Conservation (phyloP, 2,797 vertebrate species). For the Notolabrus celidotus region DNA sequence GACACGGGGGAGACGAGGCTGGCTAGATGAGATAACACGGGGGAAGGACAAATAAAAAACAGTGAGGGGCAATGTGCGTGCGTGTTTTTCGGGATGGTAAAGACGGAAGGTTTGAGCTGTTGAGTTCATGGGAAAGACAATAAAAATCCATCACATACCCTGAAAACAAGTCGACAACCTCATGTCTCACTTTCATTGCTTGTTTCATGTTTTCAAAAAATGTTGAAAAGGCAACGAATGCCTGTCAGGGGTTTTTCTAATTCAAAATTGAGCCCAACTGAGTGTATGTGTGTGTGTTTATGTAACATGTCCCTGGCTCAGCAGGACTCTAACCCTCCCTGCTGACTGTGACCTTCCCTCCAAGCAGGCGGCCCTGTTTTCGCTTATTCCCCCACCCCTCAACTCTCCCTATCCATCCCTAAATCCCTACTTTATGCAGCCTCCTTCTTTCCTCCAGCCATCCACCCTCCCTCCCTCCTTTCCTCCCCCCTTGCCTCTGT, state of each 20-base stretch:
- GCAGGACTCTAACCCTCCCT: slow-evolving; percentile 55
- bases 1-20: slow-evolving; percentile 39
- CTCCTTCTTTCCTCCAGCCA: slow-evolving; percentile 17
- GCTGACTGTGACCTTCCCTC: slow-evolving; percentile 70
- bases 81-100: background rate
- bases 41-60: slow-evolving; percentile 44
- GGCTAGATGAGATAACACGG: slow-evolving; percentile 28
- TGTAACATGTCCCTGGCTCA: slow-evolving; percentile 39
- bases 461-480: slow-evolving; percentile 19
- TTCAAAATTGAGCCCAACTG: background rate
- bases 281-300: slow-evolving; percentile 20
- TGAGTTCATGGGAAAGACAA: background rate
- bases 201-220: background rate
- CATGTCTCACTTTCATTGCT: slow-evolving; percentile 1
- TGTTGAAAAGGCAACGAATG: background rate
- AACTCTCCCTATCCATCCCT: slow-evolving; percentile 8
- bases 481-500: slow-evolving; percentile 34
- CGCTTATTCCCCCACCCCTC: background rate
- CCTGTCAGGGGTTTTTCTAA: background rate
- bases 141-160: slow-evolving; percentile 39
- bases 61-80: background rate
- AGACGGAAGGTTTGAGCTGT: slow-evolving; percentile 12
- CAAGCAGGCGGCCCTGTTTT: slow-evolving; percentile 50
- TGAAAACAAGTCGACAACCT: slow-evolving; percentile 30
- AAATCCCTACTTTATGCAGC: slow-evolving; percentile 31